Conservation (phyloP, 2,888 invertebrate species). For the Thecocarcelia acutangulata region DNA sequence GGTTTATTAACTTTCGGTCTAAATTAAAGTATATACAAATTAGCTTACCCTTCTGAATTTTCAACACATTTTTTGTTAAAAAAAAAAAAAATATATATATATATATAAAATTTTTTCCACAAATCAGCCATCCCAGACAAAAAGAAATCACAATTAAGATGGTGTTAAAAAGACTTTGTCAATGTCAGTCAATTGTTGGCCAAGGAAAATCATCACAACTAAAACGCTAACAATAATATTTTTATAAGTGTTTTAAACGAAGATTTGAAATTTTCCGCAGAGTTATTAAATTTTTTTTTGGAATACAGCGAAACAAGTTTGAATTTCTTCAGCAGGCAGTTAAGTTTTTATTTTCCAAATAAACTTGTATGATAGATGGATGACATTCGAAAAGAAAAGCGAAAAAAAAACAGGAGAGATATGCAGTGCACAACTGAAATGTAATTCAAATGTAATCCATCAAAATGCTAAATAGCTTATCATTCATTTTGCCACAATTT, state of each 20-base stretch:
- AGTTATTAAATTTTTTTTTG: slow-evolving; percentile 37
- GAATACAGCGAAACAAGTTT: slow-evolving; percentile 32
- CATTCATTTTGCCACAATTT: slow-evolving; percentile 61
- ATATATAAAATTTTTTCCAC: too few species aligned
- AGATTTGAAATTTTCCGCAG: slow-evolving; percentile 40
- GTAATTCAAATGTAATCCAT: slow-evolving; percentile 66
- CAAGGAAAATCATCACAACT: slow-evolving; percentile 31
- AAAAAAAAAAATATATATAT: too few species aligned
- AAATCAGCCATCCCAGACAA: not conserved
- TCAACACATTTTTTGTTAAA: not conserved
- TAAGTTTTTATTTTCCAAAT: slow-evolving; percentile 9
- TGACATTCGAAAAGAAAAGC: slow-evolving; percentile 34
- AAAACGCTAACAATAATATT: slow-evolving; percentile 37
- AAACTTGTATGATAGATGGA: slow-evolving; percentile 42
- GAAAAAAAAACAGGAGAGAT: not conserved
- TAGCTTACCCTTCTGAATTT: too few species aligned
- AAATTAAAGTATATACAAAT: too few species aligned
- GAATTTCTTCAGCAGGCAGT: slow-evolving; percentile 21
- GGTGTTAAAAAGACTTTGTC: slow-evolving; percentile 62
- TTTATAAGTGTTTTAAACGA: slow-evolving; percentile 29
- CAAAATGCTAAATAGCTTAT: slow-evolving; percentile 68
- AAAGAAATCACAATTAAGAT: slow-evolving; percentile 30
- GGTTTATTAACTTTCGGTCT: too few species aligned
- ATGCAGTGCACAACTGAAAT: slow-evolving; percentile 27
- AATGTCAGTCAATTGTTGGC: slow-evolving; percentile 50